These are phyloP conservation scores for Hydrolagus affinis DNA, from an alignment of 2,113 vertebrate genomes.

Conservation along the genomic window DNA sequence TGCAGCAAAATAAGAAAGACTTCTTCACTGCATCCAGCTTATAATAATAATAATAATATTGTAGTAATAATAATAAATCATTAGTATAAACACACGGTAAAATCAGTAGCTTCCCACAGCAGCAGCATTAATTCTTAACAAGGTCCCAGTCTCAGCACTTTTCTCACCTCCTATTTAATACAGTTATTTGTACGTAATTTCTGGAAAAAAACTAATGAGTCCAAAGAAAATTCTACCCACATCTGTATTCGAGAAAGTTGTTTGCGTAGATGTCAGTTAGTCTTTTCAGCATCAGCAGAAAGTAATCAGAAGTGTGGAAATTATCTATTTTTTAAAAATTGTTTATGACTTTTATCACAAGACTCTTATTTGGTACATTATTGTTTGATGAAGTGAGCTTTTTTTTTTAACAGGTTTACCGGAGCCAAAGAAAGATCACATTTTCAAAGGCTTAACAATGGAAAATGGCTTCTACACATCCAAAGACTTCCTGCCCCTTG, in stretches of 20 bases:
- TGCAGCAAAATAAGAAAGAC: no score
- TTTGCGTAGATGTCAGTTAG: neutral
- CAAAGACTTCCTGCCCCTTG: conserved; percentile 81
- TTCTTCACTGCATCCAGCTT: no score
- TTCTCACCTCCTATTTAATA: no score
- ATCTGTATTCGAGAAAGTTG: neutral
- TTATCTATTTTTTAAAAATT: neutral
- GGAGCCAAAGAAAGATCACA: conserved; percentile 69
- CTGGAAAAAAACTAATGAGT: neutral
- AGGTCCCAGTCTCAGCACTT: no score
- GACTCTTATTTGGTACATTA: neutral
- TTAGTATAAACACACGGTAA: no score
- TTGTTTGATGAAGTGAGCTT: conserved; percentile 38
- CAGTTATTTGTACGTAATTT: neutral
- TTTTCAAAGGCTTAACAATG: conserved; percentile 67
- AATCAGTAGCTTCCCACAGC: no score
- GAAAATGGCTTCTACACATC: conserved; percentile 82
- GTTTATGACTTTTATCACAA: neutral
- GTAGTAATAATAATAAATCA: no score
- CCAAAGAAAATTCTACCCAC: neutral
- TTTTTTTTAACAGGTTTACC: conserved; percentile 68
- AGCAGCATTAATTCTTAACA: no score
- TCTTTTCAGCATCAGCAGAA: neutral
- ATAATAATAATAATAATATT: no score
- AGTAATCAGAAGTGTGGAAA: neutral